A percentile compares a stretch with the other conserved stretches of the same genome.
These are phyloP conservation scores for Ciona savignyi DNA, from an alignment of 23 tunicate genomes.

Conservation along the genomic window DNA sequence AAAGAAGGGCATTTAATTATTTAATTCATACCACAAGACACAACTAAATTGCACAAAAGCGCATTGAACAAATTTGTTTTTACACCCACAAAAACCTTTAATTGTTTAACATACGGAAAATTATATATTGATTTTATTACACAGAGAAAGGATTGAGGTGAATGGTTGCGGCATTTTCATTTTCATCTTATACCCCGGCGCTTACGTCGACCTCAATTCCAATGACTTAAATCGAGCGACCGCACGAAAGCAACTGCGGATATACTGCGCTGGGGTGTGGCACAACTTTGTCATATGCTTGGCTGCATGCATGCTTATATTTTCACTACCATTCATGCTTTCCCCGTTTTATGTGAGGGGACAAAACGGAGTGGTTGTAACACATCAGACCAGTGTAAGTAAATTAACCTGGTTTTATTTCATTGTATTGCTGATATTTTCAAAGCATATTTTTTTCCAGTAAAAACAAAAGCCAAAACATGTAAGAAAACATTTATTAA, in stretches of 20 bases:
- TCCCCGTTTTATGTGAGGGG: conserved; percentile 33
- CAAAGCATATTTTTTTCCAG: too few relatives aligned
- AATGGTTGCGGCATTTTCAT: conserved; percentile 85
- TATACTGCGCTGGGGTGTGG: conserved; percentile 94
- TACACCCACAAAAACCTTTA: too few relatives aligned
- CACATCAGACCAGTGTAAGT: conserved; percentile 33
- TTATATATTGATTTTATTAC: too few relatives aligned
- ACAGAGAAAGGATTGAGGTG: conserved; percentile 76
- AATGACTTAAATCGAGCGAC: conserved; percentile 39
- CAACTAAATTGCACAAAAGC: too few relatives aligned
- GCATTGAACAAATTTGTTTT: too few relatives aligned
- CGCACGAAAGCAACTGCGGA: conserved; percentile 42
- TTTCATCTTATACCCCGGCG: conserved; percentile 74
- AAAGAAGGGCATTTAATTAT: too few relatives aligned
- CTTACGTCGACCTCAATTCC: conserved; percentile 66
- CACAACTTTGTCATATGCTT: conserved; percentile 72
- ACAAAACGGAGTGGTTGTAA: conserved; percentile 36
- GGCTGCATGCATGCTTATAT: conserved; percentile 29
- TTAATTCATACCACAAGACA: too few relatives aligned
- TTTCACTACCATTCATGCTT: conserved; percentile 42
- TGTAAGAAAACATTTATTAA: too few relatives aligned
- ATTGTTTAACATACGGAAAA: too few relatives aligned
- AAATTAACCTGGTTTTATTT: too few relatives aligned
- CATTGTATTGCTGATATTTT: too few relatives aligned
- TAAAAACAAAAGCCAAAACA: too few relatives aligned